These are phyloP conservation scores for Phylloscopus collybita DNA, from an alignment of 2,797 vertebrate species.

Conservation along the genomic window DNA sequence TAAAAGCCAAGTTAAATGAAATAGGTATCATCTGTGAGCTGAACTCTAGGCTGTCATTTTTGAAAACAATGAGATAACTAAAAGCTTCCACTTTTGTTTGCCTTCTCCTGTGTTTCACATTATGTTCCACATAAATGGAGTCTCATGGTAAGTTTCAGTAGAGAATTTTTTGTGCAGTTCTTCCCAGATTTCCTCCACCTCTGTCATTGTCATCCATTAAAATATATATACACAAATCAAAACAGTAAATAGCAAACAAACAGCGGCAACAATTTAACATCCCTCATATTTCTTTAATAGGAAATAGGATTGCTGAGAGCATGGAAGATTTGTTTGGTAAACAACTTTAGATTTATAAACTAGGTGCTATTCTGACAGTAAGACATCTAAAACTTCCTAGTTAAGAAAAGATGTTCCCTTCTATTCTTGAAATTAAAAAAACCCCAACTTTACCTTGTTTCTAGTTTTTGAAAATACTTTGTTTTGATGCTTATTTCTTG, in stretches of 20 bases:
- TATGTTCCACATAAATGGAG: background rate
- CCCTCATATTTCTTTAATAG: background rate
- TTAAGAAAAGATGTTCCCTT: background rate
- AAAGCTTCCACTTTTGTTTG: background rate
- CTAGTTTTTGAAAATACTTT: background rate
- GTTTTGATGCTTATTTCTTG: background rate
- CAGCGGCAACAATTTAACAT: background rate
- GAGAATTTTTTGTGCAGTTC: background rate
- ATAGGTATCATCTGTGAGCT: background rate
- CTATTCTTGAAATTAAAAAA: background rate
- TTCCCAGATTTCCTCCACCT: constrained; percentile 4
- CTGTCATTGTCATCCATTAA: background rate
- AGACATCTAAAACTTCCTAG: background rate
- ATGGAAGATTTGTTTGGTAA: background rate
- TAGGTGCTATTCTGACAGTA: background rate
- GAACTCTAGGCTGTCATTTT: background rate
- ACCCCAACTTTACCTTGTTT: fast-evolving
- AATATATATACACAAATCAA: constrained; percentile 3
- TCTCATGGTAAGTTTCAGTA: constrained; percentile 5
- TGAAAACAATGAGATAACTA: background rate
- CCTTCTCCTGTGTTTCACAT: background rate
- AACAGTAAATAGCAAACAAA: constrained; percentile 26
- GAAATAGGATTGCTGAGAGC: background rate
- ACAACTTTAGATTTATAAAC: background rate
- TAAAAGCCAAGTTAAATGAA: background rate